A percentile compares a stretch with the other conserved stretches of the same genome.
Conservation (phyloP, 2,888 invertebrate species). For the Temnothorax ravouxi region DNA sequence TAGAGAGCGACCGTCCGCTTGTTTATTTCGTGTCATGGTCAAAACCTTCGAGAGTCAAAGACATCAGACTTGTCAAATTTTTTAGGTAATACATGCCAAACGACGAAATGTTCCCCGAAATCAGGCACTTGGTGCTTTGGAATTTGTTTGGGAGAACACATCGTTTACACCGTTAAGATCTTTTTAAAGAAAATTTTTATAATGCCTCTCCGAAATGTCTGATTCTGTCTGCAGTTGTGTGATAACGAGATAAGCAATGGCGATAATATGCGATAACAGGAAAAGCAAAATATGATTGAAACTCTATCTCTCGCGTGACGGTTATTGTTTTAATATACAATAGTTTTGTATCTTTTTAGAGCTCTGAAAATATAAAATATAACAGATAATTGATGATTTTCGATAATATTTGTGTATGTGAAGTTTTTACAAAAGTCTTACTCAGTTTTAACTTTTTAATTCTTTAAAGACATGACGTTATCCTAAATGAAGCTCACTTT, state of each 20-base stretch:
- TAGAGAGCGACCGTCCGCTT: constrained; percentile 65
- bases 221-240: background rate
- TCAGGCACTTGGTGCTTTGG: background rate
- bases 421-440: background rate
- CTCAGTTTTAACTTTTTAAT: background rate
- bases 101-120: constrained; percentile 11
- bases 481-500: background rate
- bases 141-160: background rate
- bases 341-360: background rate
- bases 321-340: constrained; percentile 1
- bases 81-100: constrained; percentile 25
- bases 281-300: constrained; percentile 4
- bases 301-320: background rate
- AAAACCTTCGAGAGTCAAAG: constrained; percentile 74
- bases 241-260: background rate
- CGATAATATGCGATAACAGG: background rate
- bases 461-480: background rate
- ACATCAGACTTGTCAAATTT: constrained; percentile 59
- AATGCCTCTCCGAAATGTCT: background rate
- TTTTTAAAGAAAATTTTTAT: background rate
- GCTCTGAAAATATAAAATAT: background rate
- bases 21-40: constrained; percentile 76
- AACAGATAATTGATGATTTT: background rate
- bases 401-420: background rate
- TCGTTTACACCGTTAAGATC: background rate